Base-by-base conservation (phyloP, 2,113 vertebrate species). In the Pelodiscus sinensis region DNA sequence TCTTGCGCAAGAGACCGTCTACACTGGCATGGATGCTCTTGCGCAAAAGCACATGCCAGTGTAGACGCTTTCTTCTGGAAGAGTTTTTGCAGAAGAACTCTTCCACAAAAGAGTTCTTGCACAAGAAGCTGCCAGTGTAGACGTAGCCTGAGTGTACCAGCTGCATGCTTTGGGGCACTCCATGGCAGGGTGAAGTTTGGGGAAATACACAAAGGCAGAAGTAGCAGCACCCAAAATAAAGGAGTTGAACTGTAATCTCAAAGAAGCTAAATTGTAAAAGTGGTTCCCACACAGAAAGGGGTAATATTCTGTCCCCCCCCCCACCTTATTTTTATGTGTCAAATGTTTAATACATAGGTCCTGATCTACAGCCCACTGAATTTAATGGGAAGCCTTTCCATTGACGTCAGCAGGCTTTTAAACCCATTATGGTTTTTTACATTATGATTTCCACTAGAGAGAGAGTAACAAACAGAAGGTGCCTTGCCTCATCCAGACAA, bases 381-480 rank as follows among this genome's bases (percentile, higher is more conserved):
- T 73, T 73, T 73, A 73, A 73, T 38, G 10, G 35, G 71, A 7
- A 44, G 10, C n/a, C 10, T 75, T 73, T 73, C 68, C 35, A 38
- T 73, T 73, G 68, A 35, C 19, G 35, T 73, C 68, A 73, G 9
- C 38, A 35, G 10, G 35, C n/a, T 38, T 71, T 73, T 58, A 9
- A 4, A 13, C 57, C 81, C 38, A 79, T 12, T 62, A 52, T 55
- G 18, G 19, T 79, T 73, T n/a, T 89, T 65, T 68, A 21, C 2
- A 4, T 81, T 58, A 57, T 29, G 9, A 54, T 91, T 92, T 89
- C 19, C 16, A 3, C 51, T 80, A 83, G 24, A 38, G 62, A 15
- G 1, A 12, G 0, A 0, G 25, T 56, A 82, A n/a, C 51, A 85
- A 38, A 35, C 3, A 4, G 4, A 50, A 78, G 16, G 11, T 75